Base-by-base conservation (phyloP, 1,140 invertebrate genomes). In the Asbolus verrucosus region DNA sequence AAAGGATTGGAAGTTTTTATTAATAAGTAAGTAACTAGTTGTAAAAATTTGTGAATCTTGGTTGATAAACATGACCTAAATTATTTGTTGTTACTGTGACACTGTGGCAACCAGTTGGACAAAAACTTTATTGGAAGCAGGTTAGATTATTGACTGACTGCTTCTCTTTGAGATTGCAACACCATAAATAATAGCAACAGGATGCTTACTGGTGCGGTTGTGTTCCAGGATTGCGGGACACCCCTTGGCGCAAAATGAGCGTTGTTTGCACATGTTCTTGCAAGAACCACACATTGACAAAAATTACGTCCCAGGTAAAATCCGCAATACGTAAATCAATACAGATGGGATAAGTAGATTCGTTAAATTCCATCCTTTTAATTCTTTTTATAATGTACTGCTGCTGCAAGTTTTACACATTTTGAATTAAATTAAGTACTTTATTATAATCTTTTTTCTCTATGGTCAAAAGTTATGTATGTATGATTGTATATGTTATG, bases 271-370 rank as follows among this genome's bases (percentile, higher is more conserved):
- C 80, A 99, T 99, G 94, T 99, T 99, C 87, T 87, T 99, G 65
- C 97, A 99, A 84, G 97, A 98, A 79, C 91, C 92, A 54, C 89
- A 92, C 73, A 99, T 99, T 83, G 97, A 99, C 85, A 98, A 97
- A 85, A 99, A 98, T 85, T 99, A 99, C 84, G 95, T 99, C 69
- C 98, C 98, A 74, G 98, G 98, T 76, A 99, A 99, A 87, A 99
- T 99, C 84, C 89, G 97, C 81, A 98, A 97, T 85, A 94, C 95
- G 86, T 94, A 93, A 80, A 67, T 9, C 14, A 43, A 24, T 50
- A 31, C 27, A 65, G 33, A 41, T 54, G 19, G 19, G 21, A 54
- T 19, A 36, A 14, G 59, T 62, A 62, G 59, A 27, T 62, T 62
- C 30, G 3, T 61, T 61, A 62, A 62, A 62, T 62, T 62, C 59